phyloP scores from a whole-genome alignment of 2,888 invertebrate genomes.

The Dolichopus griseipennis region DNA sequence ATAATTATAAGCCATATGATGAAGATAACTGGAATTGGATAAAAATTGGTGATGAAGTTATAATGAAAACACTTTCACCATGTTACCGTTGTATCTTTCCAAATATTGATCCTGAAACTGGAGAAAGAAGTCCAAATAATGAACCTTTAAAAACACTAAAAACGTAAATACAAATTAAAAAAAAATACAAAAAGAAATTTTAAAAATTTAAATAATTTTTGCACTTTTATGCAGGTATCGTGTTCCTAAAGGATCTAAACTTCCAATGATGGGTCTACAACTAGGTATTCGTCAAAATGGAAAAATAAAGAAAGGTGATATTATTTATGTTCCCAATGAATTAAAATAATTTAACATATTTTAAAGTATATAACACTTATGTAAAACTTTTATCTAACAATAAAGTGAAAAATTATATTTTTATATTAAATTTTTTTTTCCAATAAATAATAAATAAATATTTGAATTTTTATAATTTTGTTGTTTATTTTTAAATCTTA shows the following conservation, averaged over 20 bases:
- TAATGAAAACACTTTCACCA: constrained; percentile 30
- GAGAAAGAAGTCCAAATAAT: constrained; percentile 48
- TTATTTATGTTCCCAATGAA: constrained; percentile 40
- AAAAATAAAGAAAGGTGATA: constrained; percentile 44
- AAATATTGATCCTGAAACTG: constrained; percentile 60
- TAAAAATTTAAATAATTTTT: background rate
- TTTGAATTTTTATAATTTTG: no score
- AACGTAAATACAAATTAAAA: constrained; percentile 44
- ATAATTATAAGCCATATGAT: constrained; percentile 49
- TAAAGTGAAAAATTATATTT: no score
- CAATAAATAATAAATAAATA: no score
- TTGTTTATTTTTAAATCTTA: no score
- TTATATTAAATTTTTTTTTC: no score
- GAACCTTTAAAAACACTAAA: constrained; percentile 60
- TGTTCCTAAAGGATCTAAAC: constrained; percentile 16
- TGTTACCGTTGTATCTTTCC: constrained; percentile 58
- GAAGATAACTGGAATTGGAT: constrained; percentile 67
- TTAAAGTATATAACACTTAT: no score
- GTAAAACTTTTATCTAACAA: no score
- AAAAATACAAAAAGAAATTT: background rate
- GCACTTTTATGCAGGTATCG: constrained; percentile 18
- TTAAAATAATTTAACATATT: no score
- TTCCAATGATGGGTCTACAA: constrained; percentile 48
- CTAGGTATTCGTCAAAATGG: constrained; percentile 44
- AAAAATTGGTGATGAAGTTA: constrained; percentile 48